phyloP scores from a whole-genome alignment of 2,113 vertebrate species.

The Nansenia antarctica region DNA sequence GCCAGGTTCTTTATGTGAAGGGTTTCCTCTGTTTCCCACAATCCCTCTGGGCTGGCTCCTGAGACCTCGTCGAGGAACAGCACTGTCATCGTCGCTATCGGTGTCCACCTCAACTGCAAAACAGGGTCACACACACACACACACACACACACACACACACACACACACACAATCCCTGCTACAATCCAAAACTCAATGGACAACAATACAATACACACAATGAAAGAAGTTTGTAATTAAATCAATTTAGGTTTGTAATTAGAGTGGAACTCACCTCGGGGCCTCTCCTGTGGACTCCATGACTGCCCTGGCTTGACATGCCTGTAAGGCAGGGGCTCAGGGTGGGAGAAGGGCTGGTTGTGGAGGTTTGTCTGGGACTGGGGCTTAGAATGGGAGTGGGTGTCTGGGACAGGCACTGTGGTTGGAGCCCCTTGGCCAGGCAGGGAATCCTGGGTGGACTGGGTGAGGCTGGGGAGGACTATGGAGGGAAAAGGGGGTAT shows the following conservation, averaged over 20 bases:
- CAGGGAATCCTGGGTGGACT: slow-evolving; percentile 48
- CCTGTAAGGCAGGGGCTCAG: slow-evolving; percentile 36
- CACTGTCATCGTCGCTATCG: slow-evolving; percentile 52
- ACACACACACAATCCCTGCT: slow-evolving; percentile 6
- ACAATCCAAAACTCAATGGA: no score
- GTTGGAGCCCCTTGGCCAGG: slow-evolving; percentile 15
- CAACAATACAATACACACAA: no score
- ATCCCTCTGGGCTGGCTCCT: slow-evolving; percentile 42
- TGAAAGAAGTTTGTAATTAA: no score
- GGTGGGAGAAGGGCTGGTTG: slow-evolving; percentile 13
- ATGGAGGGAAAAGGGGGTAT: slow-evolving; percentile 28
- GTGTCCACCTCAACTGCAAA: slow-evolving; percentile 47
- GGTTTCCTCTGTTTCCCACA: slow-evolving; percentile 46
- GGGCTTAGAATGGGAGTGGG: slow-evolving; percentile 19
- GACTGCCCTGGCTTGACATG: slow-evolving; percentile 40
- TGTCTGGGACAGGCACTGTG: slow-evolving; percentile 39
- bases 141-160: slow-evolving; percentile 1
- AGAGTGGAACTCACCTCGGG: slow-evolving; percentile 59
- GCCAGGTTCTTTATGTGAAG: slow-evolving; percentile 57
- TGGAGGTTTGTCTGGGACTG: background rate
- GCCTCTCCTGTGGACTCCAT: slow-evolving; percentile 40
- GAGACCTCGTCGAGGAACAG: slow-evolving; percentile 25
- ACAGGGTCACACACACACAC: background rate
- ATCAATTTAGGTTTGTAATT: no score
- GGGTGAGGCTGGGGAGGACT: slow-evolving; percentile 31